Base-by-base conservation (phyloP, 2,113 vertebrate genomes). In the Lucifuga dentata region DNA sequence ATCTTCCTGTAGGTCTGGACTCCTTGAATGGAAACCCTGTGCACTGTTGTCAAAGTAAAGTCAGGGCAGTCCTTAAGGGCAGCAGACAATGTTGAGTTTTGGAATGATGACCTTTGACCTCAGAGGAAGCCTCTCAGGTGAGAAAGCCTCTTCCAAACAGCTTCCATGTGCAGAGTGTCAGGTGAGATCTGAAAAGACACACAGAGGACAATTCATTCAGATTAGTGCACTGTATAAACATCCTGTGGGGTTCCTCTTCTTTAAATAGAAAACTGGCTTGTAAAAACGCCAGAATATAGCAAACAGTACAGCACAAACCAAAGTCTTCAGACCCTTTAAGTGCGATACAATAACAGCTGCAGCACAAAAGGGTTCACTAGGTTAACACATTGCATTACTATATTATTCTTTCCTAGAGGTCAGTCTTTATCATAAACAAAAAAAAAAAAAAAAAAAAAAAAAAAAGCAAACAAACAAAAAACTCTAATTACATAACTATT, bases 101-200 rank as follows among this genome's bases (percentile, higher is more conserved):
- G 70, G 73, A 61, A 75, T 38, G 67, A 68, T 20, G 74, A 71
- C 36, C 51, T 61, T 74, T 63, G 68, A 76, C 71, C 77, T 85
- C 86, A 79, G 70, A 73, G 63, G 33, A 48, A 59, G 51, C 33
- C 60, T 69, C 60, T 51, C 15, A 67, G 70, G 67, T 79, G 23
- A 10, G 62, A 50, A 46, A 76, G 44, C 65, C 41, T 78, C 68
- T 71, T 57, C 61, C 39, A 59, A 44, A 83, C 63, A 69, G 75
- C 55, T 68, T 87, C 80, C 76, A 81, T 89, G 58, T n/a, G 21
- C 3, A 33, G 40, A 17, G 3, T 11, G 4, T 5, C 72, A 35
- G 49, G 39, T 67, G 69, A 38, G 40, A 79, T 76, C 90, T 91
- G 72, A 21, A 19, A 46, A 57, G 26, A 74, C 16, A 9, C 61